Percentiles rank a stretch among this genome's conserved stretches.
These are phyloP conservation scores for Crotalus viridis DNA, from an alignment of 2,113 vertebrate genomes.

Conservation along the genomic window DNA sequence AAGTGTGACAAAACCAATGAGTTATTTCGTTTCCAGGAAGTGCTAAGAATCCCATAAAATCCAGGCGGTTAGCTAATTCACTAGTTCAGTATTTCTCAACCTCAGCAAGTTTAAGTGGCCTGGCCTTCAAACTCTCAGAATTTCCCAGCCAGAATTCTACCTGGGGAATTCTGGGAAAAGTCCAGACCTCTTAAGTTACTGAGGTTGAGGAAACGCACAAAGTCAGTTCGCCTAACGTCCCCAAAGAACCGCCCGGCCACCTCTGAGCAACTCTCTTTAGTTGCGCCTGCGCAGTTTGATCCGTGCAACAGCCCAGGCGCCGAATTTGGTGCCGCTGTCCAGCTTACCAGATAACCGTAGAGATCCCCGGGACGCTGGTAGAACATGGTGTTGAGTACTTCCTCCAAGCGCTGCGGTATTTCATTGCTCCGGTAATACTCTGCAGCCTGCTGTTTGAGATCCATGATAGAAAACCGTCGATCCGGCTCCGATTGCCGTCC, in stretches of 20 bases:
- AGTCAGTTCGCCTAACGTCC: no score
- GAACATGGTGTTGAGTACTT: conserved; percentile 73
- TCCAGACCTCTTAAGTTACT: neutral
- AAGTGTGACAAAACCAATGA: neutral
- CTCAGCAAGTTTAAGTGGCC: neutral
- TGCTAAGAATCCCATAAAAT: neutral
- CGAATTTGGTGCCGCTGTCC: no score
- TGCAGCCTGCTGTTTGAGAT: conserved; percentile 62
- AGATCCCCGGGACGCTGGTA: conserved; percentile 68
- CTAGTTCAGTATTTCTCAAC: neutral
- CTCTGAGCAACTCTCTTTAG: neutral
- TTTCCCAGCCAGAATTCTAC: neutral
- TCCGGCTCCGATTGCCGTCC: conserved; percentile 11
- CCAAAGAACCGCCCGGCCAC: no score
- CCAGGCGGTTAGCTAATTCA: neutral
- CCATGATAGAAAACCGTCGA: conserved; percentile 31
- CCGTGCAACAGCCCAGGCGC: neutral
- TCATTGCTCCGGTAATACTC: conserved; percentile 71
- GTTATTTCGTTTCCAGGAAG: neutral
- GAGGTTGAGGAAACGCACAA: neutral
- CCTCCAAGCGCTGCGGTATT: conserved; percentile 73
- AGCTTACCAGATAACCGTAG: conserved; percentile 79
- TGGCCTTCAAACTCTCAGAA: neutral
- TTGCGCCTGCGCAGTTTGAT: neutral
- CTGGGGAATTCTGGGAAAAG: neutral